A percentile compares a stretch with the other conserved stretches of the same genome.
Evolutionary conservation across 2,113 vertebrate genomes (phyloP).

Genomic region (Chascanopsetta lugubris): DNA sequence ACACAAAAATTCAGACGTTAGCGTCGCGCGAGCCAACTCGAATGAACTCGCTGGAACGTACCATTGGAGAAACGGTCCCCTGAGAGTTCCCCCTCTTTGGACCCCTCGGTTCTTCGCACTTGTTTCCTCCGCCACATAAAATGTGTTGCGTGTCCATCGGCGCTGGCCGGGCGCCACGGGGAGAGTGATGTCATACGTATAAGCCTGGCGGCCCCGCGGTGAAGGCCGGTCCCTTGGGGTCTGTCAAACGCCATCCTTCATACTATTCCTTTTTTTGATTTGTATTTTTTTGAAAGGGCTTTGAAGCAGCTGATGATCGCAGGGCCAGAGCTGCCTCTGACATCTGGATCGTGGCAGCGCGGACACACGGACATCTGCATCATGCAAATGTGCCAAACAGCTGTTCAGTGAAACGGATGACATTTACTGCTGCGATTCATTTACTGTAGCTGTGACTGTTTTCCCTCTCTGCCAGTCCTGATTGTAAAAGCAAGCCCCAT

Average conservation of each 20-base stretch:
- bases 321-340: slow-evolving; percentile 44
- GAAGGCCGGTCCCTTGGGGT: slow-evolving; percentile 58
- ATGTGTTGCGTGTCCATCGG: slow-evolving; percentile 49
- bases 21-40: slow-evolving; percentile 23
- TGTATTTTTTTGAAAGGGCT: slow-evolving; percentile 19
- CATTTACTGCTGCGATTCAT: slow-evolving; percentile 54
- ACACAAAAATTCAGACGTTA: too few species aligned
- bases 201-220: slow-evolving; percentile 32
- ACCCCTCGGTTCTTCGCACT: slow-evolving; percentile 18
- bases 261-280: slow-evolving; percentile 28
- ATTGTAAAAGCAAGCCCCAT: slow-evolving; percentile 19
- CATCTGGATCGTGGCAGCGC: slow-evolving; percentile 66
- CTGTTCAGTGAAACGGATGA: slow-evolving; percentile 59
- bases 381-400: slow-evolving; percentile 62
- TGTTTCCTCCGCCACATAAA: slow-evolving; percentile 53
- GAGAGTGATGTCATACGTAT: slow-evolving; percentile 69
- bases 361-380: slow-evolving; percentile 55
- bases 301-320: slow-evolving; percentile 62
- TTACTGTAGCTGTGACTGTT: slow-evolving; percentile 41
- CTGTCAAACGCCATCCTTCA: slow-evolving; percentile 54
- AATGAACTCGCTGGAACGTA: slow-evolving; percentile 41
- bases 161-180: slow-evolving; percentile 43
- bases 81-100: slow-evolving; percentile 57
- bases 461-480: slow-evolving; percentile 33
- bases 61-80: slow-evolving; percentile 50